Conservation (phyloP, 2,113 vertebrate genomes). For the Hystrix brachyura region DNA sequence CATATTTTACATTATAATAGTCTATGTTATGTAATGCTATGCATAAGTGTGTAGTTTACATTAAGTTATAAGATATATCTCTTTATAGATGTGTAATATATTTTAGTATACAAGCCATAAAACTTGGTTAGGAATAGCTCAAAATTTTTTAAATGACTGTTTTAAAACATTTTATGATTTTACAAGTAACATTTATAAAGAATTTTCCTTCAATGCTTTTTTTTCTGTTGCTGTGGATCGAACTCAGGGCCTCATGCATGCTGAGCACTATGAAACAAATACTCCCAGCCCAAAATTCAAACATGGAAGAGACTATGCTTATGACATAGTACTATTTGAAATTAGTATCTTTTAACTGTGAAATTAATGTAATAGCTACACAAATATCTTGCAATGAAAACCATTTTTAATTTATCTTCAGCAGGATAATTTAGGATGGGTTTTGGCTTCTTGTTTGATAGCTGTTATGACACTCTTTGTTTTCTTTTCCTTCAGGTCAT, state of each 20-base stretch:
- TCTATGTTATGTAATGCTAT: neutral
- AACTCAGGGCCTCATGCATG: neutral
- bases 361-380: neutral
- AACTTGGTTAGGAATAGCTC: neutral
- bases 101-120: neutral
- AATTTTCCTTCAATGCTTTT: neutral
- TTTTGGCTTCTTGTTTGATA: slow-evolving; percentile 32
- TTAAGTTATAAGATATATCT: neutral
- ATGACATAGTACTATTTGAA: slow-evolving; percentile 53
- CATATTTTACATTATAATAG: neutral
- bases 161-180: slow-evolving; percentile 32
- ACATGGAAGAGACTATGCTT: neutral
- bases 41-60: neutral
- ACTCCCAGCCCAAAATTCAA: neutral
- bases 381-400: slow-evolving; percentile 21
- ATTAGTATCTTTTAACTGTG: slow-evolving; percentile 47
- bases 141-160: slow-evolving; percentile 27
- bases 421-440: neutral
- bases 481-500: slow-evolving; percentile 80
- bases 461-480: slow-evolving; percentile 41
- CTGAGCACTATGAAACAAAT: neutral
- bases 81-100: neutral
- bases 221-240: neutral
- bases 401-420: neutral
- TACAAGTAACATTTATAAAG: slow-evolving; percentile 7